A percentile compares a stretch with the other conserved stretches of the same genome.
phyloP scores from a whole-genome alignment of 30 jellyfish, hydroid and myxozoan genomes.

The Hydractinia echinata region DNA sequence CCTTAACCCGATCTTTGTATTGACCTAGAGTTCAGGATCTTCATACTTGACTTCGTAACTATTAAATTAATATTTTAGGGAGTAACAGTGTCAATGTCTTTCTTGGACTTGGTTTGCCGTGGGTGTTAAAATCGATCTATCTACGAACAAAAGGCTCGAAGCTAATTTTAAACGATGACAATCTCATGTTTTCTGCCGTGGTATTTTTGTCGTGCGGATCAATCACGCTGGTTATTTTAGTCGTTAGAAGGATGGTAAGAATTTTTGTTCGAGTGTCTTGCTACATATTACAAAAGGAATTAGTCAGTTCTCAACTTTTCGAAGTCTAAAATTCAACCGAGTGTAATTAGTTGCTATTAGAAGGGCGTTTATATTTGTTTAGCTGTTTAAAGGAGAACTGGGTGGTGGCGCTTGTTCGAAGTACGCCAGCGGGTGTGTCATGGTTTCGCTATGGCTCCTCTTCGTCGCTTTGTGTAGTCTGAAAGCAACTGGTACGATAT shows the following conservation, averaged over 20 bases:
- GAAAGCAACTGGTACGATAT: slow-evolving; percentile 45
- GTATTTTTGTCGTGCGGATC: slow-evolving; percentile 76
- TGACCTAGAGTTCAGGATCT: too few species aligned
- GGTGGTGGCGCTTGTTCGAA: slow-evolving; percentile 64
- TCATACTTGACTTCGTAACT: too few species aligned
- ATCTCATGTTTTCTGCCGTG: slow-evolving; percentile 55
- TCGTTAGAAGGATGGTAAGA: slow-evolving; percentile 64
- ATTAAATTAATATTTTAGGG: slow-evolving; percentile 29
- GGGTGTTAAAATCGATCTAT: slow-evolving; percentile 69
- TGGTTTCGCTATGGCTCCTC: slow-evolving; percentile 49
- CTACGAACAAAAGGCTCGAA: slow-evolving; percentile 31
- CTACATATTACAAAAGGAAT: not conserved
- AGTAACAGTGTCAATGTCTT: slow-evolving; percentile 91
- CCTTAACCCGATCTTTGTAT: too few species aligned
- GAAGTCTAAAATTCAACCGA: not conserved
- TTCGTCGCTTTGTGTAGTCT: slow-evolving; percentile 56
- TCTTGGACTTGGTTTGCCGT: slow-evolving; percentile 89
- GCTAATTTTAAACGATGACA: slow-evolving; percentile 43
- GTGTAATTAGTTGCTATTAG: not conserved
- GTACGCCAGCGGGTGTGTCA: slow-evolving; percentile 51
- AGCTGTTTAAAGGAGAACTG: slow-evolving; percentile 71
- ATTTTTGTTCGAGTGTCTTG: not conserved
- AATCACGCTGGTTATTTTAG: slow-evolving; percentile 41
- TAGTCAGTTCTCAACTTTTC: not conserved
- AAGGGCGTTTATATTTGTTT: not conserved